These are phyloP conservation scores for Neodiprion fabricii DNA, from an alignment of 1,140 invertebrate genomes.

Conservation along the genomic window DNA sequence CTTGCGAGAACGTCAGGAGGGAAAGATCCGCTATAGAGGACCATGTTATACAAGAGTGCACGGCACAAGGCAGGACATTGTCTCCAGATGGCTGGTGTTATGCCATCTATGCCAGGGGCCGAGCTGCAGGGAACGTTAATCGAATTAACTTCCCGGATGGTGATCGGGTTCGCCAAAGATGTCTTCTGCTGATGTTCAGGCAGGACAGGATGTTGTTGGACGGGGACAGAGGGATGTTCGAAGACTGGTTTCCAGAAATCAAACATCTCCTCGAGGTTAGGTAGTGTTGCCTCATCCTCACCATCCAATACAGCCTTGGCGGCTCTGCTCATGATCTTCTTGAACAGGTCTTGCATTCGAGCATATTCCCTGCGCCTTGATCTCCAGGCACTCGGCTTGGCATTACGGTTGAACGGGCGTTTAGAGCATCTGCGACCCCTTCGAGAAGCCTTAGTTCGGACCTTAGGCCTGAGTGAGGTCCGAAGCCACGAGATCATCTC, in stretches of 20 bases:
- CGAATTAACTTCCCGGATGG: background rate
- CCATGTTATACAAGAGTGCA: slow-evolving; percentile 30
- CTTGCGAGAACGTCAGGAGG: slow-evolving; percentile 2
- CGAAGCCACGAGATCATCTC: too few relatives aligned
- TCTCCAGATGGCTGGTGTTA: slow-evolving; percentile 16
- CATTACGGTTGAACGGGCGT: too few relatives aligned
- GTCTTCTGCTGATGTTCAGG: too few relatives aligned
- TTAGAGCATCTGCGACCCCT: too few relatives aligned
- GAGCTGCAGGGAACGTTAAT: background rate
- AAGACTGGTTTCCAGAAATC: background rate
- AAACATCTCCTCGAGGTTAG: background rate
- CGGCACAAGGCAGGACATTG: slow-evolving; percentile 8
- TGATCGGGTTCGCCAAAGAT: slow-evolving; percentile 8
- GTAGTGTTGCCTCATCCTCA: background rate
- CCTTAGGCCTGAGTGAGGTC: too few relatives aligned
- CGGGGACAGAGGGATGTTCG: background rate
- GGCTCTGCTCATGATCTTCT: slow-evolving; percentile 10
- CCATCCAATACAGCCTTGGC: slow-evolving; percentile 20
- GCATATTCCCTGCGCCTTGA: slow-evolving; percentile 17
- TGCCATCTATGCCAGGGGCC: slow-evolving; percentile 21
- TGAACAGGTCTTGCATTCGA: slow-evolving; percentile 16
- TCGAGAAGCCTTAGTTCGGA: too few relatives aligned
- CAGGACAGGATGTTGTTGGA: too few relatives aligned
- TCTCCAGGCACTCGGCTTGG: slow-evolving; percentile 11
- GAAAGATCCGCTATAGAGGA: slow-evolving; percentile 19